Evolutionary conservation across 2,888 invertebrate species (phyloP), one percentile per base, ranked within the genome.

Genomic region (Strigamia maritima): DNA sequence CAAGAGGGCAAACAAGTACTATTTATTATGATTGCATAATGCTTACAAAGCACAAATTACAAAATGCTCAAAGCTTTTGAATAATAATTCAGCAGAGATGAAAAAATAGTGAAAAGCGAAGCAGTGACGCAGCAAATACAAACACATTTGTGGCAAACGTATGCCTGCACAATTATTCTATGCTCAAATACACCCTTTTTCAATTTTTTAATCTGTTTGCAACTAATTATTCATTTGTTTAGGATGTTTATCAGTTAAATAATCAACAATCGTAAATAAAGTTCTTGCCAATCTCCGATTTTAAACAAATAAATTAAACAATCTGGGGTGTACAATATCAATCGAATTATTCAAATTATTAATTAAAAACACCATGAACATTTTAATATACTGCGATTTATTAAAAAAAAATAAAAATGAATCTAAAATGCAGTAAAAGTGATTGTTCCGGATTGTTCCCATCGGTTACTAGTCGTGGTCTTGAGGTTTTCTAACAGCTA

Each of bases 51-150:
- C 60, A 65, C 60, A 65, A 65, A 65, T 65, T 65, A 65, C 60
- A 65, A 65, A 65, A 65, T 65, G 60, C 60, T n/a, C 60, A 65
- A 65, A 65, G 60, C 60, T 65, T 54, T 65, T 65, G 60, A 65
- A 65, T 65, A 65, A 65, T 65, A 65, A 65, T 65, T 65, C 24
- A 7, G 8, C 19, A 24, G 2, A 65, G 60, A 65, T 22, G 60
- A 65, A 65, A 65, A 65, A 19, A n/a, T n/a, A n/a, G 60, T 22
- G 60, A 19, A 19, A 8, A 65, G 60, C 24, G 60, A 65, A 65
- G 60, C 60, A 65, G 60, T 65, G 60, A 65, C 60, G 60, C 60
- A 65, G 60, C 60, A 65, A 65, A 65, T 65, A 65, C 60, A 65
- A 65, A 65, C 60, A 65, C 60, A 65, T 65, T 65, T 65, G 60